These are phyloP conservation scores for Oncopodura yosiiana DNA, from an alignment of 1,140 invertebrate genomes.

Conservation along the genomic window DNA sequence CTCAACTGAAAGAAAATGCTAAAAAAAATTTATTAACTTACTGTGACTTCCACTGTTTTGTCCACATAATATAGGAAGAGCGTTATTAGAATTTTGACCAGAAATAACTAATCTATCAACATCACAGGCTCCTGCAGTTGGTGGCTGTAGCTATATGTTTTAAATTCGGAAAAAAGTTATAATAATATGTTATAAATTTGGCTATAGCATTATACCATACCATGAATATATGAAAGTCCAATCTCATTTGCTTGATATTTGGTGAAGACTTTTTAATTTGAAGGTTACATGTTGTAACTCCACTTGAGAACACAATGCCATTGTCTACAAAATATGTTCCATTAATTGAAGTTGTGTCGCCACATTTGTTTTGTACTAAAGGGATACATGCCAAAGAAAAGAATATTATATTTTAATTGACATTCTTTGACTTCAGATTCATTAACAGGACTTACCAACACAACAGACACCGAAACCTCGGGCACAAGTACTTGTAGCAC, in stretches of 20 bases:
- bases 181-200: too few relatives aligned
- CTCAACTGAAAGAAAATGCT: neutral
- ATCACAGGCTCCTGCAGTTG: slow-evolving; percentile 54
- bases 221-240: slow-evolving; percentile 60
- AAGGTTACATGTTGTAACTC: slow-evolving; percentile 48
- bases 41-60: slow-evolving; percentile 63
- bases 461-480: slow-evolving; percentile 65
- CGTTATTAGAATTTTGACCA: slow-evolving; percentile 56
- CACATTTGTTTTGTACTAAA: slow-evolving; percentile 57
- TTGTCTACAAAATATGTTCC: slow-evolving; percentile 73
- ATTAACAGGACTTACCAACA: slow-evolving; percentile 49
- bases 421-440: neutral
- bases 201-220: slow-evolving; percentile 39
- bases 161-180: slow-evolving; percentile 1
- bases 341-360: slow-evolving; percentile 56
- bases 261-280: slow-evolving; percentile 50
- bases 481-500: slow-evolving; percentile 55
- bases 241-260: slow-evolving; percentile 52
- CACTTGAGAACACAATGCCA: slow-evolving; percentile 50
- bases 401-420: neutral
- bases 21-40: slow-evolving; percentile 41
- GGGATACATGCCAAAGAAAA: neutral
- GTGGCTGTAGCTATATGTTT: slow-evolving; percentile 49
- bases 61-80: slow-evolving; percentile 60
- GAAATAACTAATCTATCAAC: slow-evolving; percentile 57